Percentiles rank a stretch among this genome's conserved stretches.
Conservation (phyloP, 1,140 invertebrate genomes). For the Colletes gigas region DNA sequence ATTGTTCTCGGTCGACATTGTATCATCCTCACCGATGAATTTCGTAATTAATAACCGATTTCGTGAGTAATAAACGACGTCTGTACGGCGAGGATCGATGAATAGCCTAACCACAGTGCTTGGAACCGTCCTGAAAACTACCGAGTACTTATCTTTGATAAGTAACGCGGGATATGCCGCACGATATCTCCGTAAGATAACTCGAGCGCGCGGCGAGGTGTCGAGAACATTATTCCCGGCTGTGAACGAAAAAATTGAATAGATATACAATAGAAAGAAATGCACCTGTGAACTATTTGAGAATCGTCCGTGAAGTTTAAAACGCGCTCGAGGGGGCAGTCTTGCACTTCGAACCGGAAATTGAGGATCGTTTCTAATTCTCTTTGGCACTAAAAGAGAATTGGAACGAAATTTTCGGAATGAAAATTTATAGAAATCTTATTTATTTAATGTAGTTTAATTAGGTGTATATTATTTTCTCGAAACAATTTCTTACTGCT, state of each 20-base stretch:
- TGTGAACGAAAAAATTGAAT: conserved; percentile 4
- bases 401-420: not conserved
- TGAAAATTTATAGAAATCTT: too few species aligned
- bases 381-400: not conserved
- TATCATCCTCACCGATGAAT: too few species aligned
- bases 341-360: too few species aligned
- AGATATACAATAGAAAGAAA: conserved; percentile 4
- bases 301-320: too few species aligned
- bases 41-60: too few species aligned
- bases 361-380: too few species aligned
- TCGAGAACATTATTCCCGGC: conserved; percentile 36
- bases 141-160: conserved; percentile 68
- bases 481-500: too few species aligned
- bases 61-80: not conserved
- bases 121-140: conserved; percentile 53
- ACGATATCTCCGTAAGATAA: conserved; percentile 65
- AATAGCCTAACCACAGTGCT: conserved; percentile 30
- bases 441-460: too few species aligned
- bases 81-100: conserved; percentile 14
- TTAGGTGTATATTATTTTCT: too few species aligned
- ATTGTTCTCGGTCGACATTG: too few species aligned
- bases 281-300: not conserved
- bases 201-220: conserved; percentile 24
- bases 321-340: too few species aligned
- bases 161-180: conserved; percentile 57